phyloP scores from a whole-genome alignment of 2,797 vertebrate genomes.

The Hybognathus amarus region DNA sequence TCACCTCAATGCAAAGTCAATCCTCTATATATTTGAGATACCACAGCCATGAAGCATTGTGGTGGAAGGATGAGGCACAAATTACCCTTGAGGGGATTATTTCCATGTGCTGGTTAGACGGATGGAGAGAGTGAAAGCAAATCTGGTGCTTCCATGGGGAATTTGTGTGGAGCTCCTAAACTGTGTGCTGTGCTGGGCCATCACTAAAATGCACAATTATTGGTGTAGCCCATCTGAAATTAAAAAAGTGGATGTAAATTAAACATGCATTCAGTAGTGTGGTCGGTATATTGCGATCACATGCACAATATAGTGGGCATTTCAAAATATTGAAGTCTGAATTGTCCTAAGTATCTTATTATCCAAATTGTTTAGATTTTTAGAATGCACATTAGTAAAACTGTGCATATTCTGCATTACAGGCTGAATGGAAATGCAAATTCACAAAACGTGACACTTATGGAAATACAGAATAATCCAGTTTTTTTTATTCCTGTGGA shows the following conservation, averaged over 20 bases:
- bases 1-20: slow-evolving; percentile 20
- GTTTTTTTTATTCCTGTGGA: background rate
- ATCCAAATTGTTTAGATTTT: background rate
- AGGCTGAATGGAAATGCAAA: background rate
- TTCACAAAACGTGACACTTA: background rate
- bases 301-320: background rate
- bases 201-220: background rate
- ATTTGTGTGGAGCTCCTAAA: slow-evolving; percentile 4
- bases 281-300: background rate
- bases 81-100: slow-evolving; percentile 19
- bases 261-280: background rate
- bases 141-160: slow-evolving; percentile 5
- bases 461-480: no score
- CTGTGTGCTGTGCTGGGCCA: background rate
- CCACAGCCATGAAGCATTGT: slow-evolving; percentile 4
- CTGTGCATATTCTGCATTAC: background rate
- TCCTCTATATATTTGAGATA: slow-evolving; percentile 16
- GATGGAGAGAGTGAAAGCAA: background rate
- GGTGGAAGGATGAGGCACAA: slow-evolving; percentile 18
- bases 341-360: background rate
- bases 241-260: background rate
- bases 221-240: background rate
- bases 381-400: background rate
- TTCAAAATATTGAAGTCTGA: background rate
- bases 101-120: slow-evolving; percentile 12